Conservation (phyloP, 1,140 invertebrate species). For the Linepithema humile region DNA sequence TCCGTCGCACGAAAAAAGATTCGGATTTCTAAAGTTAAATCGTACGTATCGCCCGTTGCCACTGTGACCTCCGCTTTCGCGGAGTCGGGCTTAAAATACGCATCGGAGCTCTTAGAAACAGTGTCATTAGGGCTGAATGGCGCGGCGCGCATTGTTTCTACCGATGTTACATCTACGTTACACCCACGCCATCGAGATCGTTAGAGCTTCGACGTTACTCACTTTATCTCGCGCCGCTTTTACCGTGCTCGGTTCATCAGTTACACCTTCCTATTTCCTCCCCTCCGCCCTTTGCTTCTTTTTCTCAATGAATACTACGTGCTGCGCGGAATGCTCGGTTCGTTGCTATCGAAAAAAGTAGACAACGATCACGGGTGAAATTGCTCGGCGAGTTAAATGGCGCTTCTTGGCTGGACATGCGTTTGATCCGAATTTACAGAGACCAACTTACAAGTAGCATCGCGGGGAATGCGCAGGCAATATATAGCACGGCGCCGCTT, state of each 20-base stretch:
- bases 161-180: neutral
- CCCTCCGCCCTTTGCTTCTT: neutral
- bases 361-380: neutral
- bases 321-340: constrained; percentile 8
- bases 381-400: constrained; percentile 6
- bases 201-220: constrained; percentile 23
- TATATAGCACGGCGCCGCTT: constrained; percentile 26
- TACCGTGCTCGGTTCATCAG: constrained; percentile 36
- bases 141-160: neutral
- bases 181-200: constrained; percentile 9
- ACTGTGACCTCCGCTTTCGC: neutral
- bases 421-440: constrained; percentile 42
- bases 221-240: constrained; percentile 41
- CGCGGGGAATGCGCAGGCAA: neutral
- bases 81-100: neutral
- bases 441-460: neutral
- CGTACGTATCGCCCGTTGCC: neutral
- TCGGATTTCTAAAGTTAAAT: constrained; percentile 29
- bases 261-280: constrained; percentile 6
- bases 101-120: neutral
- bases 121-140: constrained; percentile 30
- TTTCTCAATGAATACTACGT: constrained; percentile 2
- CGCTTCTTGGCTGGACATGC: neutral
- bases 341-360: constrained; percentile 1
- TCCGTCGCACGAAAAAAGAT: constrained; percentile 3